phyloP scores from a whole-genome alignment of 1,140 invertebrate species.

The Atta texana region DNA sequence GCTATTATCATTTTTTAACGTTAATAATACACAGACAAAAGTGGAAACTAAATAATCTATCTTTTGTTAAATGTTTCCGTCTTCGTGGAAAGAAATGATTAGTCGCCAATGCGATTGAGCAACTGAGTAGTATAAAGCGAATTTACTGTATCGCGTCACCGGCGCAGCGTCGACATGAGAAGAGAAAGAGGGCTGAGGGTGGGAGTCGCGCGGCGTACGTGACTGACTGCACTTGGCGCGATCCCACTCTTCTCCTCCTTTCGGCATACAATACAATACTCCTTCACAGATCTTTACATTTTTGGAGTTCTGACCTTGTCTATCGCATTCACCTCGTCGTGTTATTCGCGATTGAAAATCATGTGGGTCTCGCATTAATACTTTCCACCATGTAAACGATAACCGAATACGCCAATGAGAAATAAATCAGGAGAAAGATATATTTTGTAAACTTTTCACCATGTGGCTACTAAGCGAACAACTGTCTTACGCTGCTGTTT shows the following conservation, averaged over 20 bases:
- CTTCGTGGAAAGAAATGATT: not conserved
- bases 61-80: not conserved
- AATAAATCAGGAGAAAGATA: not conserved
- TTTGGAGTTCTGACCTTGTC: slow-evolving; percentile 75
- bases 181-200: slow-evolving; percentile 49
- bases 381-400: not conserved
- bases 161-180: slow-evolving; percentile 16
- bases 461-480: not conserved
- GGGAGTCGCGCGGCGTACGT: slow-evolving; percentile 78
- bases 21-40: slow-evolving; percentile 1
- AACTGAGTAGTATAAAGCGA: not conserved
- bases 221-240: slow-evolving; percentile 77
- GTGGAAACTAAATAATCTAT: not conserved
- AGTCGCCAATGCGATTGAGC: not conserved
- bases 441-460: not conserved
- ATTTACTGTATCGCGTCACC: slow-evolving; percentile 7
- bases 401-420: not conserved
- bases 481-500: not conserved
- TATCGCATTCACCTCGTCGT: slow-evolving; percentile 23
- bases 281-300: slow-evolving; percentile 64
- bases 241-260: slow-evolving; percentile 62
- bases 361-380: not conserved
- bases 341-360: not conserved
- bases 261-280: slow-evolving; percentile 7
- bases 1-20: not conserved